These are phyloP conservation scores for Limenitis camilla DNA, from an alignment of 2,888 invertebrate genomes.

Conservation along the genomic window DNA sequence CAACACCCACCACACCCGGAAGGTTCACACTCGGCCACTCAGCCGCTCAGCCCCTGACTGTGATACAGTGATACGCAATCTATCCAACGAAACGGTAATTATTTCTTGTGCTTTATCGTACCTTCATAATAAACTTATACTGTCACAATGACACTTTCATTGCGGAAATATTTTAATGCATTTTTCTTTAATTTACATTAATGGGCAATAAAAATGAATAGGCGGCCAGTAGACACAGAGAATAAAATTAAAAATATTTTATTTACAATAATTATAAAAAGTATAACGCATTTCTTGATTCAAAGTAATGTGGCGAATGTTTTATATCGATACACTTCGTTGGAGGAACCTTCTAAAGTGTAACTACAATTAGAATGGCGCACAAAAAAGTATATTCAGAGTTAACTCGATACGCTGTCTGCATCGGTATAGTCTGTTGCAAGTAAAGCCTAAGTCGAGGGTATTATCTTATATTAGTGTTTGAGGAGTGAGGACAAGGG, in stretches of 20 bases:
- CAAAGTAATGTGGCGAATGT: not conserved
- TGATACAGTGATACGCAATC: slow-evolving; percentile 27
- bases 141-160: slow-evolving; percentile 8
- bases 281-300: too few species aligned
- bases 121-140: slow-evolving; percentile 13
- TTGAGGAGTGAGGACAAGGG: slow-evolving; percentile 26
- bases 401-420: slow-evolving; percentile 21
- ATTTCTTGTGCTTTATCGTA: slow-evolving; percentile 12
- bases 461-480: slow-evolving; percentile 19
- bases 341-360: slow-evolving; percentile 15
- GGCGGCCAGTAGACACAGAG: not conserved
- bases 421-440: slow-evolving; percentile 18
- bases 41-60: too few species aligned
- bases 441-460: slow-evolving; percentile 25
- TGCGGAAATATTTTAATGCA: slow-evolving; percentile 4
- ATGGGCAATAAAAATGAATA: not conserved
- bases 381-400: slow-evolving; percentile 21
- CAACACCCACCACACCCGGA: slow-evolving; percentile 41
- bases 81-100: slow-evolving; percentile 20
- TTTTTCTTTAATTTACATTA: not conserved
- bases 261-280: not conserved
- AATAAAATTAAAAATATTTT: not conserved
- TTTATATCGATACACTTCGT: slow-evolving; percentile 10
- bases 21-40: slow-evolving; percentile 25
- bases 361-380: slow-evolving; percentile 20